Percentiles rank a stretch among this genome's conserved stretches.
Evolutionary conservation across 2,888 invertebrate genomes (phyloP).

Genomic region (Drosophila mercatorum): DNA sequence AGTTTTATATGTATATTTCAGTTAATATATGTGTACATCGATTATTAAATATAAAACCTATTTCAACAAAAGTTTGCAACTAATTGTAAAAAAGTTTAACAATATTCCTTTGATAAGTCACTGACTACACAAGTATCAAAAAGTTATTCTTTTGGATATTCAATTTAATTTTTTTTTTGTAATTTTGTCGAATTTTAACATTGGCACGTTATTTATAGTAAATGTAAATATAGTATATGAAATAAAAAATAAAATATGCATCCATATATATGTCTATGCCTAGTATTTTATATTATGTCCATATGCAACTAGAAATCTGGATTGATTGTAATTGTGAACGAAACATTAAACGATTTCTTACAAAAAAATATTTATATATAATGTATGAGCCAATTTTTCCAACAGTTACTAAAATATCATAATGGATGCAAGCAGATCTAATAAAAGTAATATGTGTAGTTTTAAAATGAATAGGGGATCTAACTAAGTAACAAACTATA

Average conservation of each 20-base stretch:
- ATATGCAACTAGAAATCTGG: conserved; percentile 41
- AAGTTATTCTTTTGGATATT: conserved; percentile 33
- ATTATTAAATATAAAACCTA: conserved; percentile 52
- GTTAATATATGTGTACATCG: conserved; percentile 19
- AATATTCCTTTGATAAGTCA: conserved; percentile 45
- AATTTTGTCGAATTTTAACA: conserved; percentile 55
- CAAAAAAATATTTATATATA: conserved; percentile 20
- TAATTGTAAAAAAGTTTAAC: conserved; percentile 31
- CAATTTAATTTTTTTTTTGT: conserved; percentile 24
- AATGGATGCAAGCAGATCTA: conserved; percentile 23
- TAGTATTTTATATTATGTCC: conserved; percentile 22
- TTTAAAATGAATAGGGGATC: conserved; percentile 16
- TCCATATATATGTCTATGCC: conserved; percentile 45
- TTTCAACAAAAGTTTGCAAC: conserved; percentile 52
- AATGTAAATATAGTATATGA: conserved; percentile 29
- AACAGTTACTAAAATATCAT: conserved; percentile 45
- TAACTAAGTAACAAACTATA: conserved; percentile 58
- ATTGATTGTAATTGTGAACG: conserved; percentile 24
- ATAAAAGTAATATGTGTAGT: conserved; percentile 1
- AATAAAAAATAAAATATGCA: conserved; percentile 60
- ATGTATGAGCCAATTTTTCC: conserved; percentile 15
- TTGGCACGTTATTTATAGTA: conserved; percentile 74
- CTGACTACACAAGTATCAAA: conserved; percentile 48
- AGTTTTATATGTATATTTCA: conserved; percentile 18
- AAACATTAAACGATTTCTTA: conserved; percentile 31